Conservation (phyloP, 1,140 invertebrate genomes). For the Harpegnathos saltator region DNA sequence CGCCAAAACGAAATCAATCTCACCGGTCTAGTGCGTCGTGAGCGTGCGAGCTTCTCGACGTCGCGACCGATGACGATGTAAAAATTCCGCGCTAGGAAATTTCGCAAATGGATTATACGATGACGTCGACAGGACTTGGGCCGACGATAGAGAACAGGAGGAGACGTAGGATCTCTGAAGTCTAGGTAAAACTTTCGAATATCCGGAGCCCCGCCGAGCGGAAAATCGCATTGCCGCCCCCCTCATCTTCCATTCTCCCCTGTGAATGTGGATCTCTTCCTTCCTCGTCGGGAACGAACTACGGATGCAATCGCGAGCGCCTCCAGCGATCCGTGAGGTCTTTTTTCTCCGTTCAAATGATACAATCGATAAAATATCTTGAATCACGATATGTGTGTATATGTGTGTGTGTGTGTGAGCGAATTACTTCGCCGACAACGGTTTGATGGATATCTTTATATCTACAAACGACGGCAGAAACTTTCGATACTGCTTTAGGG, state of each 20-base stretch:
- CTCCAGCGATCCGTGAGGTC: not conserved
- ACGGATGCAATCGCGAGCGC: not conserved
- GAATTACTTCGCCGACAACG: not conserved
- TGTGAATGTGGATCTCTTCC: not conserved
- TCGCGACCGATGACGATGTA: too few species aligned
- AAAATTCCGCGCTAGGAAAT: not conserved
- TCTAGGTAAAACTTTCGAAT: not conserved
- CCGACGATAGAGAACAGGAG: not conserved
- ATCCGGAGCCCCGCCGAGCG: not conserved
- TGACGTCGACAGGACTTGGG: not conserved
- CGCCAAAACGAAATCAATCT: slow-evolving; percentile 25
- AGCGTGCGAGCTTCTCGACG: not conserved
- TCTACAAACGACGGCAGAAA: too few species aligned
- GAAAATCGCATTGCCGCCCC: slow-evolving; percentile 32
- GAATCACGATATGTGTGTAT: too few species aligned
- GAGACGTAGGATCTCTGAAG: not conserved
- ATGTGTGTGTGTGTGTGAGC: too few species aligned
- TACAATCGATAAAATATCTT: not conserved
- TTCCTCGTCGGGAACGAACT: not conserved
- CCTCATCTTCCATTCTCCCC: too few species aligned
- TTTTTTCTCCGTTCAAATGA: too few species aligned
- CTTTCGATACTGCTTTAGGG: too few species aligned
- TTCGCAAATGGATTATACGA: slow-evolving; percentile 12
- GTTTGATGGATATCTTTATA: not conserved
- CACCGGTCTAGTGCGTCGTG: not conserved